phyloP scores from a whole-genome alignment of 2,888 invertebrate species.

The Drosophila antonietae region DNA sequence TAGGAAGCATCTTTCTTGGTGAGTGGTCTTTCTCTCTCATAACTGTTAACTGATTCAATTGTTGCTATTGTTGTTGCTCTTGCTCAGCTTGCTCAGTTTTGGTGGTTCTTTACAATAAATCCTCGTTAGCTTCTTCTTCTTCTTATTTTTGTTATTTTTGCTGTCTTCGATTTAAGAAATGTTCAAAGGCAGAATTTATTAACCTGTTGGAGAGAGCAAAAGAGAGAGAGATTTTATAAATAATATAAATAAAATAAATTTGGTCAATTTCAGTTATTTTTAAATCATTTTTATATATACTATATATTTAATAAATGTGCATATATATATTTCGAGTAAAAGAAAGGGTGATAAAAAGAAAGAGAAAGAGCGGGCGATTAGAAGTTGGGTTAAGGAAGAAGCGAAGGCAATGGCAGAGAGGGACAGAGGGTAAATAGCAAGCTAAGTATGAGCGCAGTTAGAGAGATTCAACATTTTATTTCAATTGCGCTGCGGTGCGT shows the following conservation, averaged over 20 bases:
- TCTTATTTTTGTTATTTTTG: conserved; percentile 6
- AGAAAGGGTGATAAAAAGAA: no score
- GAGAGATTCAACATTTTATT: no score
- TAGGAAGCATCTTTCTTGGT: conserved; percentile 93
- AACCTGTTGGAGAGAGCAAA: conserved; percentile 46
- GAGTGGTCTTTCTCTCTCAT: conserved; percentile 97
- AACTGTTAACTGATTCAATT: conserved; percentile 83
- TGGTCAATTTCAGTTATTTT: no score
- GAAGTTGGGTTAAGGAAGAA: no score
- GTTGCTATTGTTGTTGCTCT: conserved; percentile 10
- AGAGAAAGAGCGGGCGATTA: no score
- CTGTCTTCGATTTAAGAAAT: conserved; percentile 37
- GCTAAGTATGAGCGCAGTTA: no score
- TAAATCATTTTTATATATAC: no score
- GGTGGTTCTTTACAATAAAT: neutral
- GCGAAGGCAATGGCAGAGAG: no score
- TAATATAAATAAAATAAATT: no score
- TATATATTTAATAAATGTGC: no score
- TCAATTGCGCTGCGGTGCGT: neutral
- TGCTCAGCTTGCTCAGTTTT: neutral
- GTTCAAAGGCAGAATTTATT: conserved; percentile 24
- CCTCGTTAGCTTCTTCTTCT: neutral
- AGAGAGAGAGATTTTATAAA: neutral
- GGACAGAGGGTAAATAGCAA: no score
- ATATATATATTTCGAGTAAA: no score